Evolutionary conservation across 2,888 invertebrate genomes (phyloP).

Genomic region (Iselma pallidipennis): DNA sequence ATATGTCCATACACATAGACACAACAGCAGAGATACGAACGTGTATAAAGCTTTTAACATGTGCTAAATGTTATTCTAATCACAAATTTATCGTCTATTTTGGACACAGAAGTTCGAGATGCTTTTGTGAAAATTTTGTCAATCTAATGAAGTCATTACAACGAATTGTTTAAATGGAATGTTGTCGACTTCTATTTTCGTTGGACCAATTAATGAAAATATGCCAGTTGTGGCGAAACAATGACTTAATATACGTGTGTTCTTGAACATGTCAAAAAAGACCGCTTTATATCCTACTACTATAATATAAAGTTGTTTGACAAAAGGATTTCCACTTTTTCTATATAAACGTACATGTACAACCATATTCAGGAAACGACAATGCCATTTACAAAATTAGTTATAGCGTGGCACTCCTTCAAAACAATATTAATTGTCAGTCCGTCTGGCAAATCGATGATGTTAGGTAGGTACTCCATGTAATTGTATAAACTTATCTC

Average conservation of each 20-base stretch:
- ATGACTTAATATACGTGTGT: neutral
- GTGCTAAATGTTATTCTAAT: no score
- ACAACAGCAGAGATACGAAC: no score
- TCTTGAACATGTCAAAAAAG: no score
- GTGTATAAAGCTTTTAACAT: no score
- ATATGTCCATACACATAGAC: constrained; percentile 2
- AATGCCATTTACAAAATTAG: constrained; percentile 46
- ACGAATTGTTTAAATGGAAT: neutral
- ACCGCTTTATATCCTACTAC: no score
- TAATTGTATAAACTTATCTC: constrained; percentile 48
- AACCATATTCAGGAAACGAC: neutral
- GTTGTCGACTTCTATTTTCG: neutral
- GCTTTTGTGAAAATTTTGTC: neutral
- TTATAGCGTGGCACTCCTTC: constrained; percentile 40
- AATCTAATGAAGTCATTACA: neutral
- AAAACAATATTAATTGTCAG: constrained; percentile 45
- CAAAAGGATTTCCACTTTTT: constrained; percentile 19
- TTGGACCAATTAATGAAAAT: neutral
- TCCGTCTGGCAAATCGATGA: constrained; percentile 27
- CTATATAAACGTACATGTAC: neutral
- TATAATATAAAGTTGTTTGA: constrained; percentile 5
- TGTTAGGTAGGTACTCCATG: constrained; percentile 24
- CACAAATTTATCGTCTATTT: no score
- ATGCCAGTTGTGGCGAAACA: neutral
- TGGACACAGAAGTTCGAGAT: no score